phyloP scores from a whole-genome alignment of 1,140 invertebrate genomes.

The Saxidomus purpurata region DNA sequence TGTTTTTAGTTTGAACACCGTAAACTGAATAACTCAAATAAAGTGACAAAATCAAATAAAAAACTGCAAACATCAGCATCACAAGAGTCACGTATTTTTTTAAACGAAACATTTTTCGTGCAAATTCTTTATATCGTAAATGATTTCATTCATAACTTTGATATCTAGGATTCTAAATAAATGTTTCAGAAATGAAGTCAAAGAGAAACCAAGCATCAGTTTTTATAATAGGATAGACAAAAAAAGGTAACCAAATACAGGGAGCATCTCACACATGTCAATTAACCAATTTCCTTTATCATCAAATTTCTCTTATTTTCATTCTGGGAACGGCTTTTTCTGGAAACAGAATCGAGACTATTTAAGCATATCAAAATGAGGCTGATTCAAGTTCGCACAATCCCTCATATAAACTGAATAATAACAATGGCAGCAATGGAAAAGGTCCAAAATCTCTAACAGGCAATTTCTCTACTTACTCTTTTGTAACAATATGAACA shows the following conservation, averaged over 20 bases:
- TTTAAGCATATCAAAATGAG: too few species aligned
- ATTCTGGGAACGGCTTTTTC: neutral
- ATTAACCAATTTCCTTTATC: constrained; percentile 9
- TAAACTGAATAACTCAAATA: neutral
- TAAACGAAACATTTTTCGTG: neutral
- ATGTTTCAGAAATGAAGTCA: neutral
- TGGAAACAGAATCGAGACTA: neutral
- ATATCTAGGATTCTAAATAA: too few species aligned
- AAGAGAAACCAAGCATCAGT: neutral
- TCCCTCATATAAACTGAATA: too few species aligned
- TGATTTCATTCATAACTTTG: too few species aligned
- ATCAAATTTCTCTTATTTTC: neutral
- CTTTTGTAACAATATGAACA: too few species aligned
- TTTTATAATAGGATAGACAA: constrained; percentile 2
- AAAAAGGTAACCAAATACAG: neutral
- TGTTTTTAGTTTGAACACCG: neutral
- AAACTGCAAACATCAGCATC: neutral
- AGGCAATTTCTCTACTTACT: too few species aligned
- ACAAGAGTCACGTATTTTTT: constrained; percentile 4
- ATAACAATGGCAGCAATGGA: too few species aligned
- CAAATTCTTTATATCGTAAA: too few species aligned
- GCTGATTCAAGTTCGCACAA: too few species aligned
- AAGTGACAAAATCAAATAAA: neutral
- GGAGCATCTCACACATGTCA: constrained; percentile 2
- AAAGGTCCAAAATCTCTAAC: too few species aligned